Percentiles rank a stretch among this genome's conserved stretches.
phyloP scores from a whole-genome alignment of 2,888 invertebrate genomes.

The Platypus cylindrus region DNA sequence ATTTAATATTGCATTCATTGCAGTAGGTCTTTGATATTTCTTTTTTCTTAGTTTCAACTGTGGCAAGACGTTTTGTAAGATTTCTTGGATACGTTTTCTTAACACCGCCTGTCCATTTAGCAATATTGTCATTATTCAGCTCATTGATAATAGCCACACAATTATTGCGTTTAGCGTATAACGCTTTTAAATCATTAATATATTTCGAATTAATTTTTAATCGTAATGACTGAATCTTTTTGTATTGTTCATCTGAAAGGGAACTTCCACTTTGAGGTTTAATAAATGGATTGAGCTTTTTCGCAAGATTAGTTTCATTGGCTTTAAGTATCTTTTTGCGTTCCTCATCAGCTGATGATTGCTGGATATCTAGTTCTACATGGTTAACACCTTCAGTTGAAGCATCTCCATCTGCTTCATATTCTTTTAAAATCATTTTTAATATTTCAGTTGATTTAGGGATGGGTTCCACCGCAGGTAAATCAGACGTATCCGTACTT shows the following conservation, averaged over 20 bases:
- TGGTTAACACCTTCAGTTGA: no score
- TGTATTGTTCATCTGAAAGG: slow-evolving; percentile 1
- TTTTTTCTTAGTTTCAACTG: slow-evolving; percentile 4
- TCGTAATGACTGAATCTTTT: slow-evolving; percentile 9
- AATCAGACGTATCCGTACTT: neutral
- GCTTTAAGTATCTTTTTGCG: neutral
- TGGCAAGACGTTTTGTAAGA: slow-evolving; percentile 3
- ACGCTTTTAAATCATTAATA: slow-evolving; percentile 5
- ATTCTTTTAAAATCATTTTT: slow-evolving; percentile 1
- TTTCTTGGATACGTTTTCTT: slow-evolving; percentile 5
- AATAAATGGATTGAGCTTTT: neutral
- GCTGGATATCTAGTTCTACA: no score
- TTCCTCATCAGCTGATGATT: no score
- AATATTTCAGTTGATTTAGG: neutral
- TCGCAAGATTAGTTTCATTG: slow-evolving; percentile 1
- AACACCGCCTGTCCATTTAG: slow-evolving; percentile 8
- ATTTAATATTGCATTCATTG: slow-evolving; percentile 18
- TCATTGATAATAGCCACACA: slow-evolving; percentile 8
- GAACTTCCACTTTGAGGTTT: neutral
- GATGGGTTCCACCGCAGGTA: neutral
- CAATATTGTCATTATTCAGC: no score
- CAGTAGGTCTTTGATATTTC: slow-evolving; percentile 12
- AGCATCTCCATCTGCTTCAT: no score
- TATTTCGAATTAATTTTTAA: slow-evolving; percentile 6
- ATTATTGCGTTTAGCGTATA: slow-evolving; percentile 3